Evolutionary conservation across 2,113 vertebrate genomes (phyloP).

Genomic region (Cromileptes altivelis): DNA sequence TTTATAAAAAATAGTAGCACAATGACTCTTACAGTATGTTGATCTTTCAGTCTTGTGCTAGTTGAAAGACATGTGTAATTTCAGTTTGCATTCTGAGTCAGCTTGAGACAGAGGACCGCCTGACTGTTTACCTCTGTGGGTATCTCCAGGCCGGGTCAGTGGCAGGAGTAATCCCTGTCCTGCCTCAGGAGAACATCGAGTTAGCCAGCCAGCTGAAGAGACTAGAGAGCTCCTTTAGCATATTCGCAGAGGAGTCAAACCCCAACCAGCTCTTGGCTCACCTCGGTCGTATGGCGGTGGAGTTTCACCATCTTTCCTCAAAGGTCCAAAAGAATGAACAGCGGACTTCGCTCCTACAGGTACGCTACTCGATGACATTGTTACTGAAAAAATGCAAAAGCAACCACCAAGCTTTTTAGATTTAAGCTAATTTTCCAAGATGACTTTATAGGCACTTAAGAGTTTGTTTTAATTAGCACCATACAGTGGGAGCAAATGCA

Average conservation of each 20-base stretch:
- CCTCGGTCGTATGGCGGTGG: conserved; percentile 95
- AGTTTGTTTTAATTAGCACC: background rate
- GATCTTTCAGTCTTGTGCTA: background rate
- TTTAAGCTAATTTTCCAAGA: background rate
- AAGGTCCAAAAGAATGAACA: conserved; percentile 98
- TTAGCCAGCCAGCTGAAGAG: conserved; percentile 93
- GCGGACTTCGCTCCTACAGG: conserved; percentile 94
- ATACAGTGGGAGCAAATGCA: too few relatives aligned
- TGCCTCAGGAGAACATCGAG: conserved; percentile 88
- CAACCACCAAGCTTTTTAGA: background rate
- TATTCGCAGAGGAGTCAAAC: conserved; percentile 94
- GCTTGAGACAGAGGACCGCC: conserved; percentile 18
- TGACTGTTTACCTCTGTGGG: conserved; percentile 47
- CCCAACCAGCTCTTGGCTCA: conserved; percentile 93
- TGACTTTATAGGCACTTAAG: background rate
- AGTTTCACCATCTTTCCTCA: conserved; percentile 96
- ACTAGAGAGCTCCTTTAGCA: conserved; percentile 93
- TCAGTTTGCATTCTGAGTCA: conserved; percentile 7
- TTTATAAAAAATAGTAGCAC: conserved; percentile 4
- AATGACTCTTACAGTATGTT: conserved; percentile 14
- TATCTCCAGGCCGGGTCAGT: conserved; percentile 66
- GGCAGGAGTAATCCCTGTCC: conserved; percentile 75
- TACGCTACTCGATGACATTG: conserved; percentile 40
- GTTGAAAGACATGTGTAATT: conserved; percentile 15
- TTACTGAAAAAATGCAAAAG: background rate